Percentiles rank a stretch among this genome's conserved stretches.
Evolutionary conservation across 2,888 invertebrate species (phyloP).

Genomic region (Nowickia ferox): DNA sequence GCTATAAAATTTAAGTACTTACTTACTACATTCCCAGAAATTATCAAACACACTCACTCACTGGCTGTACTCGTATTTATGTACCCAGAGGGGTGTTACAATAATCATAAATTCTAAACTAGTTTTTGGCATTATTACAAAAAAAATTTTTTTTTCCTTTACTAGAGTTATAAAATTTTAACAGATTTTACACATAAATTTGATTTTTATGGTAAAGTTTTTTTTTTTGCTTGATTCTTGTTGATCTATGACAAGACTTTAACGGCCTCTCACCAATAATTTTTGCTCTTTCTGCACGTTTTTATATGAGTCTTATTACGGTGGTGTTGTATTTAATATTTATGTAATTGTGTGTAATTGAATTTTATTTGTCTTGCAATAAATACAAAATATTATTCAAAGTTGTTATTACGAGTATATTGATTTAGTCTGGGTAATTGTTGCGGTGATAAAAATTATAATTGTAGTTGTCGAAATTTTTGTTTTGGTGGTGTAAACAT

Average conservation of each 20-base stretch:
- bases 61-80: neutral
- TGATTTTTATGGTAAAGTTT: slow-evolving; percentile 23
- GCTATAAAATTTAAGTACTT: slow-evolving; percentile 68
- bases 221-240: neutral
- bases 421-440: no score
- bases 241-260: slow-evolving; percentile 4
- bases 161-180: slow-evolving; percentile 61
- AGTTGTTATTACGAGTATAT: no score
- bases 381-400: neutral
- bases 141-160: slow-evolving; percentile 11
- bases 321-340: slow-evolving; percentile 35
- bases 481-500: no score
- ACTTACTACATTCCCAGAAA: neutral
- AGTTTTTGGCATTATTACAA: slow-evolving; percentile 47
- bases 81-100: slow-evolving; percentile 28
- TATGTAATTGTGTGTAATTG: slow-evolving; percentile 57
- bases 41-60: neutral
- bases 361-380: slow-evolving; percentile 38
- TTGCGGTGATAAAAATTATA: no score
- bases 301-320: slow-evolving; percentile 13
- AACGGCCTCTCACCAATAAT: slow-evolving; percentile 7
- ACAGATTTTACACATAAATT: slow-evolving; percentile 59
- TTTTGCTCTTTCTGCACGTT: slow-evolving; percentile 21
- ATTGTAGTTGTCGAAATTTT: no score
- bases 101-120: slow-evolving; percentile 69